phyloP scores from a whole-genome alignment of 2,888 invertebrate genomes.

The Stegophylla sp. region DNA sequence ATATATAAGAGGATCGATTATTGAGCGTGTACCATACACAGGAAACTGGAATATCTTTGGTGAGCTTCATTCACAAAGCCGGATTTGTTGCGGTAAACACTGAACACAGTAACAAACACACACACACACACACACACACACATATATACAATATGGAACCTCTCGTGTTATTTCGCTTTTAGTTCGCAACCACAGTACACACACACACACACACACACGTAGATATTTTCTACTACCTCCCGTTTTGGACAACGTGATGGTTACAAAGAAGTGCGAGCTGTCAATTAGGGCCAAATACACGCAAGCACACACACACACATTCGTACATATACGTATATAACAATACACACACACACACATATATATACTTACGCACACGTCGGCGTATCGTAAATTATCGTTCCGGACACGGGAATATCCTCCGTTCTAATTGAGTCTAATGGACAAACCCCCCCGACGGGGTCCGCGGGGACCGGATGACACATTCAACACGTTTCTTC shows the following conservation, averaged over 20 bases:
- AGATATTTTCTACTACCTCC: not conserved
- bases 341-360: too few relatives aligned
- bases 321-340: too few relatives aligned
- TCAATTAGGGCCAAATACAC: slow-evolving; percentile 18
- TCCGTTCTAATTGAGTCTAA: slow-evolving; percentile 57
- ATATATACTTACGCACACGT: not conserved
- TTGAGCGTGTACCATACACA: too few relatives aligned
- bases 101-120: too few relatives aligned
- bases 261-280: slow-evolving; percentile 36
- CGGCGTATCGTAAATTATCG: slow-evolving; percentile 44
- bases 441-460: slow-evolving; percentile 45
- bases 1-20: too few relatives aligned
- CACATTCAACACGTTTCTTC: slow-evolving; percentile 56
- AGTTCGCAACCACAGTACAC: not conserved
- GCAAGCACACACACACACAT: not conserved
- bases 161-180: too few relatives aligned
- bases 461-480: slow-evolving; percentile 54
- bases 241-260: slow-evolving; percentile 1
- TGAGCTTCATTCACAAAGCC: too few relatives aligned
- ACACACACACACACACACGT: not conserved
- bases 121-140: too few relatives aligned
- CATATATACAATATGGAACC: too few relatives aligned
- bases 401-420: slow-evolving; percentile 47
- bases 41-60: too few relatives aligned
- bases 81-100: too few relatives aligned